These are phyloP conservation scores for Sarcophaga peregrina DNA, from an alignment of 1,140 invertebrate genomes.

Conservation along the genomic window DNA sequence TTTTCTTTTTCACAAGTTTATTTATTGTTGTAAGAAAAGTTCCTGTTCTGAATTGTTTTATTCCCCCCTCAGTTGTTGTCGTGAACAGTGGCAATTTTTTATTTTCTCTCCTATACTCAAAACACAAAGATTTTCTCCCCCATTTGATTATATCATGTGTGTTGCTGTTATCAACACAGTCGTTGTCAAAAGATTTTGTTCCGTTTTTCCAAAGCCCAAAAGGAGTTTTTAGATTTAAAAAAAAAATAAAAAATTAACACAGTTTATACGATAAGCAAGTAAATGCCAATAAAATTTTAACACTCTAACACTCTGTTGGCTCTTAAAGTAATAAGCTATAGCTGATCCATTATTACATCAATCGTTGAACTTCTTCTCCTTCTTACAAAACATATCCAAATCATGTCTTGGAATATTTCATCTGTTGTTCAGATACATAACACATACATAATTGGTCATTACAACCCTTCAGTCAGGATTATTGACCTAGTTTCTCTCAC, in stretches of 20 bases:
- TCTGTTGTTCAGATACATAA: too few species aligned
- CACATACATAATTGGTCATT: too few species aligned
- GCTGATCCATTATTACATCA: too few species aligned
- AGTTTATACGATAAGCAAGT: not conserved
- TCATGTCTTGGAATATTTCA: too few species aligned
- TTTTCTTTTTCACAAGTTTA: conserved; percentile 10
- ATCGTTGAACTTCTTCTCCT: too few species aligned
- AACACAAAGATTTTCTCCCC: not conserved
- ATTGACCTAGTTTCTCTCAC: too few species aligned
- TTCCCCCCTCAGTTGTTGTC: not conserved
- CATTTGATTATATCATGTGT: not conserved
- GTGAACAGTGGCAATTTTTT: not conserved
- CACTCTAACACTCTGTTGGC: too few species aligned
- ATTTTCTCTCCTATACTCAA: not conserved
- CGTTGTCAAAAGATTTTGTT: not conserved
- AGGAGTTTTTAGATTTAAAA: not conserved
- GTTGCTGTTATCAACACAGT: too few species aligned
- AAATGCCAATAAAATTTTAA: not conserved
- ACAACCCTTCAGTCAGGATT: too few species aligned
- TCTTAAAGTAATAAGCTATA: too few species aligned
- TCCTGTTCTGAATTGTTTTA: not conserved
- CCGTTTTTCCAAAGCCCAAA: not conserved
- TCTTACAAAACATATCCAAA: too few species aligned
- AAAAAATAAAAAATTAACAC: not conserved
- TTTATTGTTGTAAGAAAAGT: not conserved